Conservation (phyloP, 2,113 vertebrate species). For the Colaptes auratus region DNA sequence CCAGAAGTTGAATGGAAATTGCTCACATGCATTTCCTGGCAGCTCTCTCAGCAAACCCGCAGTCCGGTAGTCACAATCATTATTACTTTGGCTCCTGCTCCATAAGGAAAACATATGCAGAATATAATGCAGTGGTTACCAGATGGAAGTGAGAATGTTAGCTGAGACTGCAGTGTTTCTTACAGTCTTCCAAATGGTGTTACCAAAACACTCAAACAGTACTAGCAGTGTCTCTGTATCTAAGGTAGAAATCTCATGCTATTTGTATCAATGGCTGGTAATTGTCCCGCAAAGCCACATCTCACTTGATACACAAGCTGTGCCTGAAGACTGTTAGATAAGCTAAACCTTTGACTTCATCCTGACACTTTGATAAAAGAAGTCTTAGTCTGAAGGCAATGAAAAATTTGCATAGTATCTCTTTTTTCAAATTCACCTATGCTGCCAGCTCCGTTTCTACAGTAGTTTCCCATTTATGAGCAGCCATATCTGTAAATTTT, state of each 20-base stretch:
- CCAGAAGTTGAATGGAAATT: neutral
- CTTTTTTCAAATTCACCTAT: neutral
- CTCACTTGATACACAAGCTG: neutral
- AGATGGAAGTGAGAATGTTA: neutral
- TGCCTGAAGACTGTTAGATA: neutral
- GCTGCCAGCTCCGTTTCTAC: neutral
- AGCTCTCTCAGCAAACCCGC: neutral
- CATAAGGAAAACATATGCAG: neutral
- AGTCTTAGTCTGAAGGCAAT: neutral
- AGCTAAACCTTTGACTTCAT: neutral
- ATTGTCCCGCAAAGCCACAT: neutral
- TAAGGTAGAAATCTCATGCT: neutral
- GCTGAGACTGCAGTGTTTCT: neutral
- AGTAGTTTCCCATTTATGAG: neutral
- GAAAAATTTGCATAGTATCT: neutral
- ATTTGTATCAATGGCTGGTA: neutral
- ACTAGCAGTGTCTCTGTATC: neutral
- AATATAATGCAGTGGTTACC: neutral
- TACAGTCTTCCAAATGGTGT: neutral
- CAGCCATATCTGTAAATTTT: neutral
- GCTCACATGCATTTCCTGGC: neutral
- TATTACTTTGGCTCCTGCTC: slow-evolving; percentile 12
- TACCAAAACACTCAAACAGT: neutral
- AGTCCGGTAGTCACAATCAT: neutral
- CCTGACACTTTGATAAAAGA: neutral